These are phyloP conservation scores for Paguma larvata DNA, from an alignment of 2,797 vertebrate genomes.

Conservation along the genomic window DNA sequence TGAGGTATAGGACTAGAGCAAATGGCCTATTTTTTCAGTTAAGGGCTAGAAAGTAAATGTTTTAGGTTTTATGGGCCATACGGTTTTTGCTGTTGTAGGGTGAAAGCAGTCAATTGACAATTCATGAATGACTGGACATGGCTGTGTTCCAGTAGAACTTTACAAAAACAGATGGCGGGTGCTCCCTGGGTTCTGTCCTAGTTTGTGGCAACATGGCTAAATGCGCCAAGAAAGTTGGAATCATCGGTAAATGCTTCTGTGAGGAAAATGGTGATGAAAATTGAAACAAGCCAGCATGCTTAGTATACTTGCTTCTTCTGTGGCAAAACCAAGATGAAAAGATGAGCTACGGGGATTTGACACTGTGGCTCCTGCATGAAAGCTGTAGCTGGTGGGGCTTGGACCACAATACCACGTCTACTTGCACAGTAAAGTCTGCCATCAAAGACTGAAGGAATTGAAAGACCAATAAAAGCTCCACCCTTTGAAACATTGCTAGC, in stretches of 20 bases:
- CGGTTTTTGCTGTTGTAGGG: background rate
- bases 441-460: background rate
- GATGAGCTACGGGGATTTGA: background rate
- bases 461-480: background rate
- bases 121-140: background rate
- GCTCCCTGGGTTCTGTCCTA: background rate
- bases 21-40: constrained; percentile 6
- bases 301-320: background rate
- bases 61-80: background rate
- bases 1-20: background rate
- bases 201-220: background rate
- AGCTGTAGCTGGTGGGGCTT: background rate
- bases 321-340: background rate
- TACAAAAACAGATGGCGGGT: background rate
- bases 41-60: background rate
- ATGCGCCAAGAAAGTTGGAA: background rate
- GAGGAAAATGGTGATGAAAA: background rate
- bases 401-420: background rate
- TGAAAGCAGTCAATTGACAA: background rate
- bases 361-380: background rate
- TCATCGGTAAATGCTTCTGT: background rate
- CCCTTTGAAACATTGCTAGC: background rate
- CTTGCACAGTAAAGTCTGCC: background rate
- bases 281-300: background rate
- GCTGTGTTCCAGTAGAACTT: background rate